phyloP scores from a whole-genome alignment of 2,113 vertebrate genomes.

The Sceloporus tristichus region DNA sequence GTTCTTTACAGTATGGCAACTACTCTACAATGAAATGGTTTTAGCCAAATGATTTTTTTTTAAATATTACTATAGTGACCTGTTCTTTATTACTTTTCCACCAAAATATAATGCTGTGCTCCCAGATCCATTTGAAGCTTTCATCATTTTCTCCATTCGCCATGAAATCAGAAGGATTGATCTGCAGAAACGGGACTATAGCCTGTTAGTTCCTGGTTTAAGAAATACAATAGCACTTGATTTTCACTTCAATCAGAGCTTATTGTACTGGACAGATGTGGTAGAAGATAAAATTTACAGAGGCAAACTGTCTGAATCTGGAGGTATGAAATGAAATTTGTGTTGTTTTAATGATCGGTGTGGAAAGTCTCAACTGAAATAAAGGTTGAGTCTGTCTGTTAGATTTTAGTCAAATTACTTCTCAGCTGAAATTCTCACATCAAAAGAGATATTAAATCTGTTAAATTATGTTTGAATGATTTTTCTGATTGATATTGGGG shows the following conservation, averaged over 20 bases:
- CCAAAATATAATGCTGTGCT: slow-evolving; percentile 59
- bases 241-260: slow-evolving; percentile 96
- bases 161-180: slow-evolving; percentile 98
- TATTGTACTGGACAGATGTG: slow-evolving; percentile 99
- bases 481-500: background rate
- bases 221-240: slow-evolving; percentile 98
- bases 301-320: slow-evolving; percentile 92
- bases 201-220: slow-evolving; percentile 93
- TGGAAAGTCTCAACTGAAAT: background rate
- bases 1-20: background rate
- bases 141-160: slow-evolving; percentile 98
- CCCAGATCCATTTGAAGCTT: slow-evolving; percentile 97
- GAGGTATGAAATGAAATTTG: slow-evolving; percentile 81
- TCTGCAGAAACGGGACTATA: slow-evolving; percentile 98
- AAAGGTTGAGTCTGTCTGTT: background rate
- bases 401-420: background rate
- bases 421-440: no score
- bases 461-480: background rate
- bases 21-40: slow-evolving; percentile 20
- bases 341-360: background rate
- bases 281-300: slow-evolving; percentile 99
- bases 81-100: slow-evolving; percentile 36
- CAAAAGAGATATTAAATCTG: no score
- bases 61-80: background rate
- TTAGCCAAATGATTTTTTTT: slow-evolving; percentile 27